Base-by-base conservation (phyloP, 2,888 invertebrate species). In the Rotaria socialis region DNA sequence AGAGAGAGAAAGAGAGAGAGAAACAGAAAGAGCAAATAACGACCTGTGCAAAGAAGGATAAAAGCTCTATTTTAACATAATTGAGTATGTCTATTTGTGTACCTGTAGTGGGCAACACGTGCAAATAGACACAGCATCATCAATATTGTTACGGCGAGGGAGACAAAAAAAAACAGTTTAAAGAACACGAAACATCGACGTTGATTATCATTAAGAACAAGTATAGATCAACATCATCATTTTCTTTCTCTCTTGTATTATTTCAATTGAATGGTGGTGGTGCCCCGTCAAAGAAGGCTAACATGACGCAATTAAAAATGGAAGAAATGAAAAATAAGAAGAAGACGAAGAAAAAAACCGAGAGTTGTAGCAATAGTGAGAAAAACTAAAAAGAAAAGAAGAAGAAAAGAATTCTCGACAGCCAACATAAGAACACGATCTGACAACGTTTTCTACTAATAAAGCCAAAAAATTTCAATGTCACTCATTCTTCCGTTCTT, bases 91-190 rank as follows among this genome's bases (percentile, higher is more conserved):
- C 27, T 67, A 67, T n/a, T 67, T 67, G 67, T 67, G 19, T 67
- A 67, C 35, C 35, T 19, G 1, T 67, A 41, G 67, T 67, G 67
- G 67, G 35, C 67, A 67, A 67, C 16, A 27, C 67, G 35, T 67
- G 67, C 67, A 67, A 67, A 67, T 67, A 67, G 67, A 67, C 67
- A 67, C 35, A 67, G 35, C 35, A 67, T 67, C 67, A 67, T 67
- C 55, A 55, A 55, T 55, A 55, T 55, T 22, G 22, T 2, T 67
- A 14, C 19, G 35, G 35, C 35, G 5, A 67, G 35, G 35, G 11
- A 67, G 67, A 67, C 2, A 67, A 14, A 19, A 67, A 67, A 67
- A 67, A 35, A 35, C 35, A 35, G 35, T 35, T 4, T 67, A 35
- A 67, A 35, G 35, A 67, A 4, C 6, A 27, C 27, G 35, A 67